Conservation (phyloP, 2,113 vertebrate species). For the Phodopus roborovskii region DNA sequence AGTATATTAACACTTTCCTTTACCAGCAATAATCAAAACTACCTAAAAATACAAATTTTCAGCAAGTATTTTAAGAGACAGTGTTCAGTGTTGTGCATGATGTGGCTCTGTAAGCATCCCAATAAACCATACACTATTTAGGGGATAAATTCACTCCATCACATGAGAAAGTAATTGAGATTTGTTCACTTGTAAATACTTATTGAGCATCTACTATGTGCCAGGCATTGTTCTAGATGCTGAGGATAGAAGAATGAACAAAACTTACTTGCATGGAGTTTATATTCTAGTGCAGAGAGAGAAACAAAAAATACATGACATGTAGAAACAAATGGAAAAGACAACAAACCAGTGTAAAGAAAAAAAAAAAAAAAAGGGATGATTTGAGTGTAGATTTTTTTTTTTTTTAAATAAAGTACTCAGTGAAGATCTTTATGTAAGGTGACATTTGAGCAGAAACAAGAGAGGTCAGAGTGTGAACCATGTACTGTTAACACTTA, state of each 20-base stretch:
- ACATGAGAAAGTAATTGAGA: constrained; percentile 48
- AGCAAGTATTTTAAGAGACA: constrained; percentile 59
- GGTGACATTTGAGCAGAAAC: constrained; percentile 45
- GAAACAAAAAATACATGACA: constrained; percentile 52
- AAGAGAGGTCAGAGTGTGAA: constrained; percentile 31
- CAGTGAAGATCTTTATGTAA: constrained; percentile 42
- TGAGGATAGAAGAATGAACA: constrained; percentile 43
- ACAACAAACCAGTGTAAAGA: constrained; percentile 49
- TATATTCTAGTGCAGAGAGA: constrained; percentile 1
- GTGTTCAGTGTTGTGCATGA: constrained; percentile 1
- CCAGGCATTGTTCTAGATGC: constrained; percentile 70
- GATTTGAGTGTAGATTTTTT: neutral
- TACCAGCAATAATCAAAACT: constrained; percentile 27
- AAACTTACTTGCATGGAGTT: constrained; percentile 41
- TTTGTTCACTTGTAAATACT: constrained; percentile 54
- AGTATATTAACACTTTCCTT: constrained; percentile 31
- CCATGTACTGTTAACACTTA: neutral
- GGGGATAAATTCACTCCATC: constrained; percentile 18
- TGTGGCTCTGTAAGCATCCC: neutral
- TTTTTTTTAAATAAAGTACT: constrained; percentile 24
- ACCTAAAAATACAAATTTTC: constrained; percentile 52
- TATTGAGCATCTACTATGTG: constrained; percentile 80
- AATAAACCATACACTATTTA: constrained; percentile 7
- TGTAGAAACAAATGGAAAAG: constrained; percentile 28
- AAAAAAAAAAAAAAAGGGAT: constrained; percentile 51